Evolutionary conservation across 2,113 vertebrate genomes (phyloP).

Genomic region (Terrapene triunguis): DNA sequence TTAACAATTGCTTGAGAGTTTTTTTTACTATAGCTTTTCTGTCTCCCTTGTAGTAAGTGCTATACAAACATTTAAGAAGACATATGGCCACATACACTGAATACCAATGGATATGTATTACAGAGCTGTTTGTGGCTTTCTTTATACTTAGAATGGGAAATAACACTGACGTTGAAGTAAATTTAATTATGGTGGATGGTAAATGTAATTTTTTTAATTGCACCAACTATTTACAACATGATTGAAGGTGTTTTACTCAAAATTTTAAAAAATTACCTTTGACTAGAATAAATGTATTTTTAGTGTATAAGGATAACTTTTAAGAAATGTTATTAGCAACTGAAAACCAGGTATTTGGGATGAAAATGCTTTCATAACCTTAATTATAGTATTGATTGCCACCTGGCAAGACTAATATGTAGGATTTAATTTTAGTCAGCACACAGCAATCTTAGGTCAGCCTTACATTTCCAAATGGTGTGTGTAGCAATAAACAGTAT

Average conservation of each 20-base stretch:
- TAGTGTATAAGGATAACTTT: neutral
- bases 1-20: neutral
- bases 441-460: neutral
- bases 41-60: neutral
- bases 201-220: neutral
- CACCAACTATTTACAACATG: neutral
- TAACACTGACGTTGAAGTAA: neutral
- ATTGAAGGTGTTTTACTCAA: neutral
- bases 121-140: neutral
- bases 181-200: neutral
- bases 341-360: neutral
- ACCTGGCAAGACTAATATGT: neutral
- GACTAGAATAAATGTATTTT: neutral
- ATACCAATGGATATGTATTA: neutral
- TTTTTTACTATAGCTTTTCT: neutral
- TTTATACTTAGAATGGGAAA: neutral
- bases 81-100: neutral
- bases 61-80: neutral
- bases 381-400: neutral
- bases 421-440: neutral
- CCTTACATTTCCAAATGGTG: neutral
- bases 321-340: neutral
- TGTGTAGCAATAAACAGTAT: neutral
- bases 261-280: neutral
- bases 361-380: neutral